Percentiles rank a stretch among this genome's conserved stretches.
Evolutionary conservation across 2,113 vertebrate species (phyloP).

Genomic region (Paralichthys olivaceus): DNA sequence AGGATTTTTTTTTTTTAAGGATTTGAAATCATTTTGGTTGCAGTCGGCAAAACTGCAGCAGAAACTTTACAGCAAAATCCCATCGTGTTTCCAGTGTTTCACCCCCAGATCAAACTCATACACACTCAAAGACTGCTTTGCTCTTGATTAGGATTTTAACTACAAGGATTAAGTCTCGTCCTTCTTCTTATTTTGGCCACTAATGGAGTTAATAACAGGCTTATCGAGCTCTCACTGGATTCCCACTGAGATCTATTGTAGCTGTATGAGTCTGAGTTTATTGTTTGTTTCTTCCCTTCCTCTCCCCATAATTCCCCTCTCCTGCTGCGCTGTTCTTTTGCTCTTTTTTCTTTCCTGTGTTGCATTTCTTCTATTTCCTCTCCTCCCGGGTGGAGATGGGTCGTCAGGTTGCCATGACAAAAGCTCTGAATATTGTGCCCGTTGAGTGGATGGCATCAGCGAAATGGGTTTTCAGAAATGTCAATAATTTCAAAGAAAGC

Average conservation of each 20-base stretch:
- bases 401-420: constrained; percentile 62
- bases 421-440: constrained; percentile 45
- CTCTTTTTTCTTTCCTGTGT: constrained; percentile 32
- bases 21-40: too few species aligned
- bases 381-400: constrained; percentile 3
- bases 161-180: constrained; percentile 44
- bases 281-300: constrained; percentile 53
- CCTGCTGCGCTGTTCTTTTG: constrained; percentile 49
- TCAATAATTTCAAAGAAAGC: constrained; percentile 48
- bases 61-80: too few species aligned
- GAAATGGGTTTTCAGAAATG: constrained; percentile 57
- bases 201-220: constrained; percentile 65
- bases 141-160: constrained; percentile 52
- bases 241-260: constrained; percentile 50
- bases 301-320: constrained; percentile 23
- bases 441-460: constrained; percentile 37
- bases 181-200: constrained; percentile 45
- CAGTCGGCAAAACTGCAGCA: too few species aligned
- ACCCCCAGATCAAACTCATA: neutral
- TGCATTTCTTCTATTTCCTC: constrained; percentile 43
- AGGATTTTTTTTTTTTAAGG: too few species aligned
- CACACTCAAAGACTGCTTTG: constrained; percentile 15
- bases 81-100: neutral
- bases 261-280: constrained; percentile 43
- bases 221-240: constrained; percentile 48